Base-by-base conservation (phyloP, 2,888 invertebrate species). In the Sinodicranocentrus sp. region DNA sequence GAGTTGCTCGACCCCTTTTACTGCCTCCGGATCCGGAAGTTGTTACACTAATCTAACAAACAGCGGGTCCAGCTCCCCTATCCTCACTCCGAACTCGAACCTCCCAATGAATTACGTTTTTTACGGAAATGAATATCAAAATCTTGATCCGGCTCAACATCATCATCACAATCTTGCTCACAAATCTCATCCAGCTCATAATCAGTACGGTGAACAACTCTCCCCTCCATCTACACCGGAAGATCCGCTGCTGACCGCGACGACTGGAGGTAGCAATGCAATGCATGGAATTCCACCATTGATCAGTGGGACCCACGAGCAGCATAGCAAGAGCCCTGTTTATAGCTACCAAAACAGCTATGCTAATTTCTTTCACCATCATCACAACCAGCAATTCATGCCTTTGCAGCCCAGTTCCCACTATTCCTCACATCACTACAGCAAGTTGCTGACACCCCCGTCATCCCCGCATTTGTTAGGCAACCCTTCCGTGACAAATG, bases 151-250 rank as follows among this genome's bases (percentile, higher is more conserved):
- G 59, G 67, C 67, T 85, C 82, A 78, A 59, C 82, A 57, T 54
- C 77, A 71, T 15, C 67, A 83, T 33, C 54, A 61, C 61, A 77
- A 83, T 84, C 84, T 79, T 78, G 78, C 84, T 84, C 84, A 79
- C 73, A 78, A 84, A 79, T 80, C 76, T 70, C 75, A 80, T 79
- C 75, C 79, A 76, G 23, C 59, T 52, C 44, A 57, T 15, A 6
- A 84, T 84, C 84, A 84, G 70, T 87, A 84, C 68, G 84, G 85
- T n/a, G 85, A 85, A n/a, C 87, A 87, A 73, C 87, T 88, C 82
- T 88, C 88, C 68, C 88, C 88, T 73, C 88, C 88, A 65, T 88
- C 88, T 61, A 88, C 88, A 84, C 88, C 88, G 77, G 88, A 88
- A 87, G 90, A 89, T 75, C 85, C 84, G 17, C 78, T 84, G 63